Evolutionary conservation across 2,888 invertebrate genomes (phyloP), one percentile per base, ranked within the genome.

Genomic region (Ichneumoninae sp.): DNA sequence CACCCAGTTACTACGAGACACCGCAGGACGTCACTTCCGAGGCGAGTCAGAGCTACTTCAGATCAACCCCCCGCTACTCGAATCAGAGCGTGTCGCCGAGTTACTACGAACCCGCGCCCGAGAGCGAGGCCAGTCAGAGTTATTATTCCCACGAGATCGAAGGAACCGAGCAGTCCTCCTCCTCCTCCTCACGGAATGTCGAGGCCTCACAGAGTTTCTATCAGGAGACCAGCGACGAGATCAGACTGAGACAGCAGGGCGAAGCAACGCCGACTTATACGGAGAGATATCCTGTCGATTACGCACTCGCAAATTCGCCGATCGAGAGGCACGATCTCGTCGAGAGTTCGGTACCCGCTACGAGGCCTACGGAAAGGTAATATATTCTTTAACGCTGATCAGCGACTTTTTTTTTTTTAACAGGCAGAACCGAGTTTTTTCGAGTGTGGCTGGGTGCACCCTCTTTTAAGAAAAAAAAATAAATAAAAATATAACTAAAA

Each of bases 291-390:
- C 92, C 92, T 1, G 88, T 91, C 26, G 93, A 93, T 85, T 93
- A 93, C 57, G 90, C 90, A 1, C 85, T 93, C 68, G 92, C 91
- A 1, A 92, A 89, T 76, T 92, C 93, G 54, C 91, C 93, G 19
- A 91, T 93, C 75, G 93, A 93, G 70, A 93, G 92, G 92, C 93
- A 93, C 57, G 92, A 93, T 77, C 88, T 93, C 54, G 93, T 93
- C 33, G 93, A 93, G 87, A 93, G 93, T 86, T 93, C 93, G 22
- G 91, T 92, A 83, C 89, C 92, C 74, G 91, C 92, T 40, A 90
- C 92, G 52, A 90, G 90, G 86, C 91, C 93, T 85, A 90, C 90
- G 85, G 92, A 93, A 85, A 93, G 93, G 91, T 93, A 93, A 93
- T 88, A 88, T 79, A 87, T 74, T 75, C 79, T 84, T 79, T 76